Base-by-base conservation (phyloP, 2,888 invertebrate genomes). In the Nebria salina region DNA sequence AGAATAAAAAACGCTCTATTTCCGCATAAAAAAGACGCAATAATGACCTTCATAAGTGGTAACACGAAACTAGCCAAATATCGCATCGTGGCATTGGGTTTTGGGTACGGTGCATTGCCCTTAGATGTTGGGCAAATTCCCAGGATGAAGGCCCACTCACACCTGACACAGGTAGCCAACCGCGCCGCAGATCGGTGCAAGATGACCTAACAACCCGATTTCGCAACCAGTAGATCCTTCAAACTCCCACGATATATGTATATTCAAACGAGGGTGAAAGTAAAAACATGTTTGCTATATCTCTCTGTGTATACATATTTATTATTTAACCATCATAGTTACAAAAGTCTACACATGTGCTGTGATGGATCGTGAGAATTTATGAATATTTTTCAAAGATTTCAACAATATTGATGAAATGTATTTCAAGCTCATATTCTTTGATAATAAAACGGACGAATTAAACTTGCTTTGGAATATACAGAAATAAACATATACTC, bases 221-320 rank as follows among this genome's bases (percentile, higher is more conserved):
- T 68, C 68, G 68, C 15, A n/a, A 11, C 68, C n/a, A 13, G 20
- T 26, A 11, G 68, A 68, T n/a, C 68, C 68, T 68, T 20, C 8
- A 15, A 34, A 78, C 78, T 78, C 78, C 78, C 78, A 78, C 78
- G 78, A 72, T 73, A 54, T 54, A 20, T 20, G 20, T 20, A 20
- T 20, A 15, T 43, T 43, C 25, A 20, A 68, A 68, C 11, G 26
- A 11, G 66, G 68, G 68, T 15, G 68, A 78, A 78, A 78, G 78
- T 78, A 78, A 78, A 78, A 78, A 78, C 78, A 78, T 78, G 78
- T 78, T 78, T 78, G 73, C 34, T n/a, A 15, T 20, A 68, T 68
- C 11, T 25, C 68, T 25, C 68, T 20, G 20, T n/a, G 68, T n/a
- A 15, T 25, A 68, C 26, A 26, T 68, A 20, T 25, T 68, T 43